These are phyloP conservation scores for Brachypteracias leptosomus DNA, from an alignment of 2,113 vertebrate species.

Conservation along the genomic window DNA sequence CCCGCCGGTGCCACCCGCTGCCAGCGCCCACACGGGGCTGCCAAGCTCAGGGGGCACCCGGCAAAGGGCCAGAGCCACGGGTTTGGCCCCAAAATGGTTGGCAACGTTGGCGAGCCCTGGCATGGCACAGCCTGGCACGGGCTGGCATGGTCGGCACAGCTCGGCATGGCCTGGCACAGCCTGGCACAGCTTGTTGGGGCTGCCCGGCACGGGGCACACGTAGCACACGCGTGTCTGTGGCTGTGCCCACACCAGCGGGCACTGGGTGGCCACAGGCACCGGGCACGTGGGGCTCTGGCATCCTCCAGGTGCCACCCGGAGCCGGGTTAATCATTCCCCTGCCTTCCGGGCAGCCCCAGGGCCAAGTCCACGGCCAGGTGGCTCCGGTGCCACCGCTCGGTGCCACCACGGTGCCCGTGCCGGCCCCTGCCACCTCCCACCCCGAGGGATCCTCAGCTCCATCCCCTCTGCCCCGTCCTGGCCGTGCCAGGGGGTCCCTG, in stretches of 20 bases:
- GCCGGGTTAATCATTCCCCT: neutral
- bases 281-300: rapidly evolving
- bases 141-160: neutral
- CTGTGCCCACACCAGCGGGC: rapidly evolving
- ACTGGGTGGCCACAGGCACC: neutral
- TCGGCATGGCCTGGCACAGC: too few species aligned
- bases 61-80: rapidly evolving
- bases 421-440: neutral
- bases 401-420: neutral
- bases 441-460: rapidly evolving
- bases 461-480: neutral
- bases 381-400: rapidly evolving
- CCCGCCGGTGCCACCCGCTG: neutral
- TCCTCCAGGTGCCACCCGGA: rapidly evolving
- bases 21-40: neutral
- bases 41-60: rapidly evolving
- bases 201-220: neutral
- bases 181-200: too few species aligned
- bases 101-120: neutral
- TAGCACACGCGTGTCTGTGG: neutral
- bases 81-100: neutral
- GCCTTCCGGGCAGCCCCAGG: neutral
- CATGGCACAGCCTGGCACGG: neutral
- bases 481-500: neutral
- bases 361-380: neutral